These are phyloP conservation scores for Meleagris gallopavo DNA, from an alignment of 2,113 vertebrate species.

Conservation along the genomic window DNA sequence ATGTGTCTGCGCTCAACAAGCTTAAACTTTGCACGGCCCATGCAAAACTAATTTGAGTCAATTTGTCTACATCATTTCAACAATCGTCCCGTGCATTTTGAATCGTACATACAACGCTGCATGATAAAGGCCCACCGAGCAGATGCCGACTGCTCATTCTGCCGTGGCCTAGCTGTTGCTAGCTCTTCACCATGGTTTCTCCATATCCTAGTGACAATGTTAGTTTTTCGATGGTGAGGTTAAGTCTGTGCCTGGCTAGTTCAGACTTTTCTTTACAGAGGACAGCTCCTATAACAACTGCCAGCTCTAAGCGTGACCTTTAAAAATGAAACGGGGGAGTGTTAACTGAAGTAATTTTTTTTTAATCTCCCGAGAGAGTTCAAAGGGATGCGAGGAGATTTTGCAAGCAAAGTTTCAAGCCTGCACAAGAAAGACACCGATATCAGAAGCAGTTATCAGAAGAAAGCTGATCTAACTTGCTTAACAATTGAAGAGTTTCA, in stretches of 20 bases:
- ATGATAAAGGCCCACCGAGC: constrained; percentile 79
- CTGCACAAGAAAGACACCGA: constrained; percentile 23
- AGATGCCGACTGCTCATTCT: constrained; percentile 81
- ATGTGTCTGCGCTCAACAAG: constrained; percentile 77
- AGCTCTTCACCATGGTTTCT: constrained; percentile 87
- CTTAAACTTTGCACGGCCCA: constrained; percentile 82
- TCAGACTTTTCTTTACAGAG: constrained; percentile 78
- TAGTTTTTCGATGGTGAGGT: constrained; percentile 81
- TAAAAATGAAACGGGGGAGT: constrained; percentile 69
- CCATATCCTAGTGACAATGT: constrained; percentile 85
- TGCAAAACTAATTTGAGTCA: constrained; percentile 88
- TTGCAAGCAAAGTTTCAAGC: constrained; percentile 53
- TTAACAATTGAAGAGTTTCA: constrained; percentile 12
- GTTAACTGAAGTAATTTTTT: constrained; percentile 51
- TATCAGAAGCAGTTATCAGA: constrained; percentile 35
- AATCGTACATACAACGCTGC: constrained; percentile 74
- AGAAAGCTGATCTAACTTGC: constrained; percentile 24
- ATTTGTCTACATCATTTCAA: constrained; percentile 87
- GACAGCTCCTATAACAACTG: constrained; percentile 75
- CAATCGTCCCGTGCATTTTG: constrained; percentile 77
- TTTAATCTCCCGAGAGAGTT: constrained; percentile 39
- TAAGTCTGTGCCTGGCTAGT: constrained; percentile 76
- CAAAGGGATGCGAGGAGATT: constrained; percentile 55
- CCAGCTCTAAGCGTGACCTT: constrained; percentile 71
- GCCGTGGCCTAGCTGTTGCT: constrained; percentile 67